Conservation (phyloP, 2,888 invertebrate genomes). For the Mimumesa dahlbomi region DNA sequence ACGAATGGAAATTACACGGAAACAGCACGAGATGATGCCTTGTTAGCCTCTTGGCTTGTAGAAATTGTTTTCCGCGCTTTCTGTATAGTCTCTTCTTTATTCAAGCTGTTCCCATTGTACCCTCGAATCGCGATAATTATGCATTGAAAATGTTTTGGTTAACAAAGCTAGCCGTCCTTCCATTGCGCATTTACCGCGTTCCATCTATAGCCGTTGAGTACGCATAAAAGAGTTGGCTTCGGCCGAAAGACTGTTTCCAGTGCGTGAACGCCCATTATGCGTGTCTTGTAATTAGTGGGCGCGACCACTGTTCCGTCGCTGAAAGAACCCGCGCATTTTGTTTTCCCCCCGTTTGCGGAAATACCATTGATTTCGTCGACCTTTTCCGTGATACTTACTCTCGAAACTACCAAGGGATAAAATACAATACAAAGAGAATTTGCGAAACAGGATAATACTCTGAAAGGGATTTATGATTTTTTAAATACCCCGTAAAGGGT, state of each 20-base stretch:
- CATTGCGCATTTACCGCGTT: not conserved
- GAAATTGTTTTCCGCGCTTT: not conserved
- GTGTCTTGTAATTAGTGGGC: too few species aligned
- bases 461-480: not conserved
- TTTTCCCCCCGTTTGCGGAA: too few species aligned
- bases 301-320: too few species aligned
- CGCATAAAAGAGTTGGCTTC: not conserved
- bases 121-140: not conserved
- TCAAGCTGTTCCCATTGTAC: not conserved
- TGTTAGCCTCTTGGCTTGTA: too few species aligned
- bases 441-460: not conserved
- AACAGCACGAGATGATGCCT: too few species aligned
- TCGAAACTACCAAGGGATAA: too few species aligned
- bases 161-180: conserved; percentile 1
- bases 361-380: too few species aligned
- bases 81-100: not conserved
- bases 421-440: too few species aligned
- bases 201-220: not conserved
- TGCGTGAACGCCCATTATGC: too few species aligned
- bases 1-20: too few species aligned
- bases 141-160: conserved; percentile 1
- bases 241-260: conserved; percentile 7
- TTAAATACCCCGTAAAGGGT: not conserved
- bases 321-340: too few species aligned
- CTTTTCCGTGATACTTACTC: too few species aligned